A percentile compares a stretch with the other conserved stretches of the same genome.
phyloP scores from a whole-genome alignment of 2,797 vertebrate species.

The Menidia menidia region DNA sequence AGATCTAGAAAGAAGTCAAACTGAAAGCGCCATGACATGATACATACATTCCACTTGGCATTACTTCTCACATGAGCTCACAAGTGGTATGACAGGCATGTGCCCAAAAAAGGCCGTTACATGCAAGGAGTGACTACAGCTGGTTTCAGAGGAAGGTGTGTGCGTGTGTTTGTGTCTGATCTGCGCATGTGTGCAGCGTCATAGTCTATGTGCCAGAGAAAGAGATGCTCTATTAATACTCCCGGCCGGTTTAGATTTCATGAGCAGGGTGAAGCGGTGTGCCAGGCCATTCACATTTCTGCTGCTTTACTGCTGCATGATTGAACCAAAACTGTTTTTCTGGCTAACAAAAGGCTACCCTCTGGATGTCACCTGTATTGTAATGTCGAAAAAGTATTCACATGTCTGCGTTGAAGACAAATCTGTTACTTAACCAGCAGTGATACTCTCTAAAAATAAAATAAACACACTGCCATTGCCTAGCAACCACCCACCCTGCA shows the following conservation, averaged over 20 bases:
- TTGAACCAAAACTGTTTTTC: slow-evolving; percentile 14
- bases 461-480: slow-evolving; percentile 79
- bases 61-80: slow-evolving; percentile 53
- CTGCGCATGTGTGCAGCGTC: slow-evolving; percentile 73
- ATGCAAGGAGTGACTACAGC: slow-evolving; percentile 65
- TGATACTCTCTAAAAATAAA: slow-evolving; percentile 85
- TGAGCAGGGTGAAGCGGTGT: slow-evolving; percentile 66
- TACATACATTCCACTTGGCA: slow-evolving; percentile 37
- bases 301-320: slow-evolving; percentile 23
- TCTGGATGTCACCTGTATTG: background rate
- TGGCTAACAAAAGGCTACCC: background rate
- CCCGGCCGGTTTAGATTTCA: slow-evolving; percentile 72
- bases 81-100: slow-evolving; percentile 65
- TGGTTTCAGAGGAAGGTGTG: slow-evolving; percentile 52
- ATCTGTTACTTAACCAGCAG: slow-evolving; percentile 72
- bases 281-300: slow-evolving; percentile 65
- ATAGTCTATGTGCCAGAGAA: slow-evolving; percentile 67
- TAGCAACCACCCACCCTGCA: slow-evolving; percentile 80
- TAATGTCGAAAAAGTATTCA: slow-evolving; percentile 31
- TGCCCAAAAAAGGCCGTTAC: slow-evolving; percentile 81
- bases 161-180: slow-evolving; percentile 31
- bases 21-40: slow-evolving; percentile 11
- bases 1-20: slow-evolving; percentile 35
- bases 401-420: slow-evolving; percentile 49
- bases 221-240: slow-evolving; percentile 81